Evolutionary conservation across 2,797 vertebrate genomes (phyloP).

Genomic region (Sebastes cheni): DNA sequence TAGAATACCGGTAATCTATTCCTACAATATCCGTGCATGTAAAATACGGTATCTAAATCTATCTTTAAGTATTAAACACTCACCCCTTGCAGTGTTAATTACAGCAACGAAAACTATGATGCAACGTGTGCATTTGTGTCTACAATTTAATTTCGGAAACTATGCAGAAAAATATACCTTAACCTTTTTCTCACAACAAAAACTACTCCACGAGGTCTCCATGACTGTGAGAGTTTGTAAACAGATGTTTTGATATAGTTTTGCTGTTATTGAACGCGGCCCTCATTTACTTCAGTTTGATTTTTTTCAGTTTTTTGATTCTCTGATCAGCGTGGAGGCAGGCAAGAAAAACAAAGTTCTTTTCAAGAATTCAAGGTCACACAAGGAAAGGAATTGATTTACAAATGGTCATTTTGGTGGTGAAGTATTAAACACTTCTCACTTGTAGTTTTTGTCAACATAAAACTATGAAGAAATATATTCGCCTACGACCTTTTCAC

Average conservation of each 20-base stretch:
- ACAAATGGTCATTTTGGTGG: too few relatives aligned
- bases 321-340: too few relatives aligned
- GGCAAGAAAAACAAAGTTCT: too few relatives aligned
- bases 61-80: neutral
- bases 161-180: too few relatives aligned
- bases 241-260: neutral
- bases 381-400: too few relatives aligned
- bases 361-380: too few relatives aligned
- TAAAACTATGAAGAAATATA: neutral
- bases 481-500: neutral
- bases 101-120: neutral
- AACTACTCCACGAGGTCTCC: neutral
- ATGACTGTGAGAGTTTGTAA: neutral
- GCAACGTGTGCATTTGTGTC: neutral
- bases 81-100: neutral
- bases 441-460: too few relatives aligned
- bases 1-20: neutral
- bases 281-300: neutral
- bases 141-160: neutral
- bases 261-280: fast-evolving
- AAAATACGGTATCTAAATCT: neutral
- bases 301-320: neutral
- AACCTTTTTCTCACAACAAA: too few relatives aligned
- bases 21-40: neutral
- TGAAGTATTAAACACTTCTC: too few relatives aligned